These are phyloP conservation scores for Anthopleura sola DNA, from an alignment of 64 coral and sea anemone species.

Conservation along the genomic window DNA sequence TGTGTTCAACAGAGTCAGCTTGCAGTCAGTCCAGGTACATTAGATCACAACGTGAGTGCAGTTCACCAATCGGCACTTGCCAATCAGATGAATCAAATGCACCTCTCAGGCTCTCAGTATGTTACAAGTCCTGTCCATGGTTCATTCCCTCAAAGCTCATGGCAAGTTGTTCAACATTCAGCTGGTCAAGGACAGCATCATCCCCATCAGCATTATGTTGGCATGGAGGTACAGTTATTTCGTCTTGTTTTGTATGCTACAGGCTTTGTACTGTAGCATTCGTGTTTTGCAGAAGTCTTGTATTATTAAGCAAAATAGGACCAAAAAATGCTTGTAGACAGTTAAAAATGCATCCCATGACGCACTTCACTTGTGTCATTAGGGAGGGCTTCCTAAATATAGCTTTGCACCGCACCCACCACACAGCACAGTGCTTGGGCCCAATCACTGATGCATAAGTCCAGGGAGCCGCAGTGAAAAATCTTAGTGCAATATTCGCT, in stretches of 20 bases:
- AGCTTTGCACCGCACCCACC: no score
- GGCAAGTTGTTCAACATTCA: conserved; percentile 87
- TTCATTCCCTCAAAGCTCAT: conserved; percentile 83
- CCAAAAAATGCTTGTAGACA: no score
- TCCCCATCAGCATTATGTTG: conserved; percentile 62
- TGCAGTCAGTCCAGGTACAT: conserved; percentile 38
- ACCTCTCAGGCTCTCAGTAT: conserved; percentile 89
- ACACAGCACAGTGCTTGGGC: no score
- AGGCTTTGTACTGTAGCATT: no score
- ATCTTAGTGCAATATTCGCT: no score
- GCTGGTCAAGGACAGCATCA: conserved; percentile 73
- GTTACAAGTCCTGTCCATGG: conserved; percentile 88
- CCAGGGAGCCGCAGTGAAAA: no score
- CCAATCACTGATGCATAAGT: no score
- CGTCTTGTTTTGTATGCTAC: neutral
- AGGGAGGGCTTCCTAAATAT: no score
- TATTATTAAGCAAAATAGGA: neutral
- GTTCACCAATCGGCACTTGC: conserved; percentile 55
- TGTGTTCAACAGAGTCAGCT: conserved; percentile 31
- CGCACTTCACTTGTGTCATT: no score
- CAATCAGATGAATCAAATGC: conserved; percentile 83
- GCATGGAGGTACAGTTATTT: conserved; percentile 63
- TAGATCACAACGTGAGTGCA: conserved; percentile 37
- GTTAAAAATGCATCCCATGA: no score
- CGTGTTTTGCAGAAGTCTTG: neutral